Base-by-base conservation (phyloP, 2,888 invertebrate genomes). In the Trichopoda pennipes region DNA sequence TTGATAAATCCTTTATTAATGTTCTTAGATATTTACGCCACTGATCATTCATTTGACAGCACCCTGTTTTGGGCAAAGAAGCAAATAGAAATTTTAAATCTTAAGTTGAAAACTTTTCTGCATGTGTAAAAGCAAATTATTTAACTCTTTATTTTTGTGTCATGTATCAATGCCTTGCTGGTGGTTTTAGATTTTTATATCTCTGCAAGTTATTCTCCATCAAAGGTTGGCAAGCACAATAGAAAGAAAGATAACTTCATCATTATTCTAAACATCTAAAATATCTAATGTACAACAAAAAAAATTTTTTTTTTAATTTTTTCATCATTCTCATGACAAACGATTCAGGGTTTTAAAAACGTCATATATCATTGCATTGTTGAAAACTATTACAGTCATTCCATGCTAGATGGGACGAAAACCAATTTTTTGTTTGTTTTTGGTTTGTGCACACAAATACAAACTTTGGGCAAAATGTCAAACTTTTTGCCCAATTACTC, bases 141-240 rank as follows among this genome's bases (percentile, higher is more conserved):
- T 68, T 9, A 51, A 44, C 16, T 58, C 55, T 72, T 4, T 32
- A 28, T 81, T 44, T 66, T 19, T 68, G 51, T 80, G 76, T 76
- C 80, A 76, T 76, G 66, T 81, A 66, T 76, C 76, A 81, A 81
- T 76, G 76, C 76, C 75, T 76, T 38, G 66, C 76, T 81, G 72
- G 58, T 44, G 66, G 23, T 66, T 80, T 23, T n/a, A 53, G 51
- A 44, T 60, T 66, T 49, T 66, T 47, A 7, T 32, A 32, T 79
- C 63, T 19, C 8, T 6, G 1, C 17, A 35, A 64, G n/a, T 44
- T 42, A 51, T 44, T 63, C 8, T 19, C 23, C 53, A 17, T 28
- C n/a, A 51, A 58, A 17, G 58, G n/a, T 21, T 60, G 35, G 12
- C 21, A 47, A 63, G 47, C 7, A 69, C 16, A 55, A 49, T 47